Evolutionary conservation across 2,113 vertebrate genomes (phyloP), one percentile per base, ranked within the genome.

Genomic region (Macrotis lagotis): DNA sequence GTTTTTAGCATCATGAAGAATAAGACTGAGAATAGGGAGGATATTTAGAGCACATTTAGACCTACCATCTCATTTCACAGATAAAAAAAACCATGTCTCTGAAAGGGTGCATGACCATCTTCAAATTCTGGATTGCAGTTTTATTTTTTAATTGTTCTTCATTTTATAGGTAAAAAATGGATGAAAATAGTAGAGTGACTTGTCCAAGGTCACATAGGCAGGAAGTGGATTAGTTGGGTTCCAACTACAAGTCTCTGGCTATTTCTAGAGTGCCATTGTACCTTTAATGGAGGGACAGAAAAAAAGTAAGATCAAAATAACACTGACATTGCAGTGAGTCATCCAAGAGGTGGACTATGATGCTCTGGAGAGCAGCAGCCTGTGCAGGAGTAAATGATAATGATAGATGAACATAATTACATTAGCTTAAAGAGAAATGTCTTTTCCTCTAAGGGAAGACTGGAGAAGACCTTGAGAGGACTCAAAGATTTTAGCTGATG

Each of bases 351-450:
- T 83, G 66, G 66, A 1, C 16, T 83, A 19, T 83, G 44, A 83
- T 83, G 37, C 66, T n/a, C n/a, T 8, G 16, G 37, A 83, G 66
- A 83, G n/a, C 66, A 44, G n/a, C 19, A 44, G 66, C n/a, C 66
- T 83, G n/a, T 83, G n/a, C 37, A 22, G 66, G 28, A 83, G 16
- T 16, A 44, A 44, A 83, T 83, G 66, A 24, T 83, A 83, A 44
- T 83, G 66, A 83, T 44, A 83, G 66, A 44, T 83, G 66, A 83
- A n/a, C 66, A 22, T 44, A 83, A 83, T 83, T 83, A 83, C 19
- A 83, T 83, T 83, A 83, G 66, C 66, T 83, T 83, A 83, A 83
- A 83, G 66, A 83, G 66, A 83, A 83, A 83, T 44, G n/a, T 83
- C 66, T 83, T 37, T 83, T 83, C 66, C 66, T 44, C 66, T 83